Evolutionary conservation across 2,888 invertebrate genomes (phyloP).

Genomic region (Suillia variegata): DNA sequence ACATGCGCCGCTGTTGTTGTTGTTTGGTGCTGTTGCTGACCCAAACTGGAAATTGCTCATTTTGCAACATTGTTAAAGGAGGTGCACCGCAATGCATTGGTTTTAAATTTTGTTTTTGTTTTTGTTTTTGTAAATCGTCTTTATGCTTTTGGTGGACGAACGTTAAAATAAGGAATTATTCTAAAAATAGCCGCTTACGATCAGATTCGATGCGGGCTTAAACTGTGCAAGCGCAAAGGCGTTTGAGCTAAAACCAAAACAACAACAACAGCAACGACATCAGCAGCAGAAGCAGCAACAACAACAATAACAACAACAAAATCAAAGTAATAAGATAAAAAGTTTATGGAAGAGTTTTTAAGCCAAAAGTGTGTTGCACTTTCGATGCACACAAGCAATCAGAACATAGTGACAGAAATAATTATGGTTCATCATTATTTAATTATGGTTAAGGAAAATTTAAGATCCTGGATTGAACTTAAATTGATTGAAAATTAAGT

Average conservation of each 20-base stretch:
- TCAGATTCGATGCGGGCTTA: background rate
- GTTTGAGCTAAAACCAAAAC: background rate
- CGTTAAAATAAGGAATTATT: conserved; percentile 20
- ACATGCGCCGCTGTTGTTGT: no score
- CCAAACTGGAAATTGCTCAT: conserved; percentile 16
- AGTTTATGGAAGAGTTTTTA: background rate
- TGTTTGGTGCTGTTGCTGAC: background rate
- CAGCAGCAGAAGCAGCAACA: background rate
- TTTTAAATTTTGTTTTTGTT: no score
- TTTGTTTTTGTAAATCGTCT: no score
- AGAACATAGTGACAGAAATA: background rate
- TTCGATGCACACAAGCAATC: no score
- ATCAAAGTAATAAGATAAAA: background rate
- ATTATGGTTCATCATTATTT: background rate
- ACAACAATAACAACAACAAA: conserved; percentile 6
- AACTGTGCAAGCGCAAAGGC: conserved; percentile 2
- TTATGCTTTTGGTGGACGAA: background rate
- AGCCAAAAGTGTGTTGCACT: background rate
- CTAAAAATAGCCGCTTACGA: conserved; percentile 25
- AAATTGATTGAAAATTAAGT: no score
- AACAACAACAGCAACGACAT: conserved; percentile 8
- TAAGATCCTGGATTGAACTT: no score
- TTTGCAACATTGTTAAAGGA: conserved; percentile 16
- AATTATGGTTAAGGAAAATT: no score
- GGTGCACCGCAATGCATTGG: background rate